Base-by-base conservation (phyloP, 2,797 vertebrate species). In the Aphelocoma californica region DNA sequence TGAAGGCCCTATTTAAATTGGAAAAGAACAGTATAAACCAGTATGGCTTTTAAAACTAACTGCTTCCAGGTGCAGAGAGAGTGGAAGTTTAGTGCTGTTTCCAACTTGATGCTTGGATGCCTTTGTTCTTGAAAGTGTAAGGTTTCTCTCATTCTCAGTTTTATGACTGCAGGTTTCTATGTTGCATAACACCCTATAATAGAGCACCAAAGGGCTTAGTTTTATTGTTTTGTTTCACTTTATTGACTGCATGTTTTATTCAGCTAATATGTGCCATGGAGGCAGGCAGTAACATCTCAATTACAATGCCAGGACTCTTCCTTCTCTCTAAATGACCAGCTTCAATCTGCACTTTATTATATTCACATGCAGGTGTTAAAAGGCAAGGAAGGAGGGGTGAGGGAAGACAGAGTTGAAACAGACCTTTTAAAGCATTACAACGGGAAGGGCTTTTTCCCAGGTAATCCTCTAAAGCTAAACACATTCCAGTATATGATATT, bases 21-120 rank as follows among this genome's bases (percentile, higher is more conserved):
- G 86, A 96, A 94, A 94, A 86, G 93, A 95, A 96, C 45, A 71
- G 94, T 90, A 95, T 94, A 97, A 97, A 97, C 93, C 88, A 70
- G 86, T 79, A 61, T 23, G 60, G 96, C 93, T 96, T 97, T 96
- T 97, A 95, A 86, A 96, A 86, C 97, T 98, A 98, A 98, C 96
- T 92, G 97, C 96, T 98, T 98, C 97, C 98, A 98, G 98, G 98
- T 98, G 98, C 96, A 94, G 69, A 42, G n/a, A 86, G 95, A 94
- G 93, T 77, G 78, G 66, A 94, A 77, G 85, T 88, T 79, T 79
- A 91, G 90, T 88, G 90, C 78, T 40, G 48, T 77, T 92, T 94
- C 77, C 88, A 91, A 81, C 85, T 89, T 74, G 83, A 95, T 53
- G 94, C 94, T 95, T 90, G 90, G 79, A 66, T 58, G 90, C 82